phyloP scores from a whole-genome alignment of 2,888 invertebrate species.

The Dorcus parallelipipedus region DNA sequence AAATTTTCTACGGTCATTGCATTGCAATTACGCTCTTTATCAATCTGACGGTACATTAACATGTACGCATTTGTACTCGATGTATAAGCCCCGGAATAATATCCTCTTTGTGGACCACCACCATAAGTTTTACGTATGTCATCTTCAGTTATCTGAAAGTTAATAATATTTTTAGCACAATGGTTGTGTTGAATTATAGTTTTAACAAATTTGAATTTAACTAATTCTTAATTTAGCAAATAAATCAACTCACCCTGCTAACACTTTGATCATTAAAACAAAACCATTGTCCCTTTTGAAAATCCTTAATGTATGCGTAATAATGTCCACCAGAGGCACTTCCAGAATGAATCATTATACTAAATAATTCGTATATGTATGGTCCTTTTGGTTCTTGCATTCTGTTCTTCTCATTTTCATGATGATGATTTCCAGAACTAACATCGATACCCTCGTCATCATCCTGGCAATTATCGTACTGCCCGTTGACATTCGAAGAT shows the following conservation, averaged over 20 bases:
- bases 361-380: slow-evolving; percentile 80
- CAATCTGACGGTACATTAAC: slow-evolving; percentile 83
- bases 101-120: slow-evolving; percentile 62
- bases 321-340: slow-evolving; percentile 90
- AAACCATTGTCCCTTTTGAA: slow-evolving; percentile 72
- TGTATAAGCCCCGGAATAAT: slow-evolving; percentile 71
- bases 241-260: slow-evolving; percentile 53
- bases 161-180: background rate
- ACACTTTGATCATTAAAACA: slow-evolving; percentile 88
- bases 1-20: slow-evolving; percentile 67
- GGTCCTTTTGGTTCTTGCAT: slow-evolving; percentile 57
- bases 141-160: slow-evolving; percentile 66
- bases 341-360: slow-evolving; percentile 90
- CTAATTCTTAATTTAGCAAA: background rate
- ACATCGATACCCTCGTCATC: slow-evolving; percentile 68
- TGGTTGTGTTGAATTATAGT: too few species aligned
- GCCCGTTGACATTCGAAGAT: slow-evolving; percentile 44
- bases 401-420: slow-evolving; percentile 54
- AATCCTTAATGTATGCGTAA: slow-evolving; percentile 86
- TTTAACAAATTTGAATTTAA: too few species aligned
- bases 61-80: slow-evolving; percentile 87
- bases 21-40: slow-evolving; percentile 59
- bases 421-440: slow-evolving; percentile 52
- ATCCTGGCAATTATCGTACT: slow-evolving; percentile 51
- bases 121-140: slow-evolving; percentile 83